Base-by-base conservation (phyloP, 1,140 invertebrate genomes). In the Brachionus manjavacas region DNA sequence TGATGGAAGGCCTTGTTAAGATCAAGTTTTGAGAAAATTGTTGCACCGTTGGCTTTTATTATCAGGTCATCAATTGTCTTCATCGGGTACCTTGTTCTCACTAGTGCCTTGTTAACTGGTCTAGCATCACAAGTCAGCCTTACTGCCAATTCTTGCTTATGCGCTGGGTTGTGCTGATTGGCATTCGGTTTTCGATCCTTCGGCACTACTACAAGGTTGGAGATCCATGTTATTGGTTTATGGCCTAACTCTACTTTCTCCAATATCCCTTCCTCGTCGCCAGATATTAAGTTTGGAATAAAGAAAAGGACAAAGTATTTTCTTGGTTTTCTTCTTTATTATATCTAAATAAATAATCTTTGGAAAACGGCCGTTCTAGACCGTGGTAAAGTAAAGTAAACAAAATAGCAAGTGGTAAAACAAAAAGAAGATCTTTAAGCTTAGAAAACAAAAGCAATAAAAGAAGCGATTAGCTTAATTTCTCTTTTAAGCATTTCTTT, bases 31-130 rank as follows among this genome's bases (percentile, higher is more conserved):
- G 83, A 85, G 31, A 87, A 87, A 1, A 86, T 72, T 4, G 70
- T 86, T n/a, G 84, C 83, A 35, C 85, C 74, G 64, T 87, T 85
- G 60, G 87, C 41, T 46, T 87, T 85, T 8, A 25, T 28, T 8
- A 88, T 52, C 1, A 85, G 85, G 46, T 88, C 88, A 78, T 87
- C 87, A 70, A 87, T 86, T 28, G 85, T 60, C 1, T 86, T 87
- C 23, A 88, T 84, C 0, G 85, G 85, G 49, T 86, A 86, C 0
- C 85, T 85, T 31, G 86, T 85, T 20, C 78, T 23, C 16, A 83
- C 83, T 12, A 86, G 86, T 3, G 86, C 85, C 11, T 85, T 85
- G 72, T 88, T 89, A 9, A 87, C 80, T 68, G 46, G 11, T n/a
- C 46, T 49, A 14, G 46, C 46, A 49, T 49, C 46, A 49, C 46